Base-by-base conservation (phyloP, 1,140 invertebrate genomes). In the Pseudomyrmex sp. region DNA sequence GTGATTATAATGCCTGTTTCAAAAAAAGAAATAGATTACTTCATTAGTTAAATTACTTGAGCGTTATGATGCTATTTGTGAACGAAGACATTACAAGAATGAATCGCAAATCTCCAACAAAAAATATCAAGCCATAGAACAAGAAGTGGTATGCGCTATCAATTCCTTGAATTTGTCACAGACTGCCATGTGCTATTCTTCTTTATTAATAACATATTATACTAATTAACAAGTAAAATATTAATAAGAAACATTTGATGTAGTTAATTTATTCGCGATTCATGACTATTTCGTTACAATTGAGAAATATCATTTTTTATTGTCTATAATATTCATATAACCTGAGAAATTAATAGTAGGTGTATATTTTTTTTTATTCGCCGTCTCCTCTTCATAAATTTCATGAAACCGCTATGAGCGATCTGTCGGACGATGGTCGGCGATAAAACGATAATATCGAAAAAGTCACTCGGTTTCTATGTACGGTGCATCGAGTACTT, bases 361-460 rank as follows among this genome's bases (percentile, higher is more conserved):
- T 3, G 9, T 35, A 35, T 5, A 56, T 56, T 8, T 23, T 8
- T 23, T 4, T 54, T n/a, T n/a, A 15, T 54, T 7, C 9, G 0
- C 9, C 18, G 18, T 0, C 59, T 15, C 5, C 12, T 23, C 44
- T 20, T 8, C 26, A 9, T 46, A 48, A 56, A 62, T 84, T 84
- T 84, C 75, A 88, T 84, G 56, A 87, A 84, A 79, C 7, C 46
- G 15, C 18, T 2, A 62, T 13, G 59, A 62, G 59, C 10, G 52
- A 69, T 75, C 18, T 48, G n/a, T 9, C 44, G 50, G 26, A 61
- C 48, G 20, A 63, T 26, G 46, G 46, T 23, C 44, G 44, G 56
- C 46, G 63, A 85, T 84, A 82, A 59, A 85, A 80, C 52, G 85
- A 59, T 70, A 79, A 69, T 84, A 88, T 84, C 83, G 73, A 72